These are phyloP conservation scores for Gambusia yucatana DNA, from an alignment of 2,797 vertebrate species.

Conservation along the genomic window DNA sequence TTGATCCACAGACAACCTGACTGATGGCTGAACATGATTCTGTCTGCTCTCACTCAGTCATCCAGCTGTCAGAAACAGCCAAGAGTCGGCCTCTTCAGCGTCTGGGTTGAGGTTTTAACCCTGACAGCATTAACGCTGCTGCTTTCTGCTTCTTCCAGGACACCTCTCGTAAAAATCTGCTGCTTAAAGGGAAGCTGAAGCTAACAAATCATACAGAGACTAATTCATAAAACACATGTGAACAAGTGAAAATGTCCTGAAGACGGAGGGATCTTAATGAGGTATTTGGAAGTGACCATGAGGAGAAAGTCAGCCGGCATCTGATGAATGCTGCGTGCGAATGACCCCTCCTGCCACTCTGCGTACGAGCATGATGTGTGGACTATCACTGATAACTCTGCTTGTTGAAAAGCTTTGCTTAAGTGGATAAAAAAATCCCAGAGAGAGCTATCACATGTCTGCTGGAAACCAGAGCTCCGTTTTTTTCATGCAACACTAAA, in stretches of 20 bases:
- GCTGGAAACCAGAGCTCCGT: constrained; percentile 49
- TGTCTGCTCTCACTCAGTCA: constrained; percentile 44
- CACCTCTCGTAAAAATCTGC: constrained; percentile 38
- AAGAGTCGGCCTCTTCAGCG: constrained; percentile 11
- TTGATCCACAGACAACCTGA: constrained; percentile 60
- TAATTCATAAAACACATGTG: constrained; percentile 72
- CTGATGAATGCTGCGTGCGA: constrained; percentile 69
- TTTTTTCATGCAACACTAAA: constrained; percentile 60
- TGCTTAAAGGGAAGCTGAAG: constrained; percentile 39
- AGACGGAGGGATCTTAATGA: constrained; percentile 66
- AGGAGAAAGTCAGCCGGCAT: constrained; percentile 45
- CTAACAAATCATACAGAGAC: constrained; percentile 30
- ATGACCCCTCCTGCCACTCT: constrained; percentile 57
- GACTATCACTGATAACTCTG: constrained; percentile 66
- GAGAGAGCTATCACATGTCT: constrained; percentile 61
- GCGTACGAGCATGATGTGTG: constrained; percentile 56
- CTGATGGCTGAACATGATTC: constrained; percentile 35
- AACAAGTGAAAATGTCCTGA: constrained; percentile 56
- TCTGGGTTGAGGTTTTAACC: constrained; percentile 11
- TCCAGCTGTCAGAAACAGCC: constrained; percentile 45
- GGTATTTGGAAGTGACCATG: constrained; percentile 73
- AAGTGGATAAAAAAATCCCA: constrained; percentile 68
- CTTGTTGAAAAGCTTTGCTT: constrained; percentile 68
- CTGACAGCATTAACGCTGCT: constrained; percentile 34
- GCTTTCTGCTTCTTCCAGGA: constrained; percentile 31